Conservation (phyloP, 2,113 vertebrate genomes). For the Todiramphus saurophagus region DNA sequence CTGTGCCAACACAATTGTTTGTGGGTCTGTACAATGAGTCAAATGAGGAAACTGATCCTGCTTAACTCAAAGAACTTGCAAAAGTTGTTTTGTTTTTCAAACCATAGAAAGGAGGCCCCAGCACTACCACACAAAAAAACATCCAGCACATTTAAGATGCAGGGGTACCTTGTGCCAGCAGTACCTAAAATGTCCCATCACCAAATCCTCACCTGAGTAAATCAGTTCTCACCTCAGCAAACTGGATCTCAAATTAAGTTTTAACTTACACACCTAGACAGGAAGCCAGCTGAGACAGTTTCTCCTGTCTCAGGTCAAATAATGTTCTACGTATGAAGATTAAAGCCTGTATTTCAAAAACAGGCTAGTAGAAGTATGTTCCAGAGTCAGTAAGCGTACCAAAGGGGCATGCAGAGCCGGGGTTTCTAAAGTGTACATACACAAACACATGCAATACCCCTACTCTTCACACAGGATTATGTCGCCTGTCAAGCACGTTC, state of each 20-base stretch:
- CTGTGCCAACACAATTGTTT: slow-evolving; percentile 35
- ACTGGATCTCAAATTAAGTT: neutral
- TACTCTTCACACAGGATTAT: neutral
- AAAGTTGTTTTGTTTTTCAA: slow-evolving; percentile 9
- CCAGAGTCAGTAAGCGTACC: neutral
- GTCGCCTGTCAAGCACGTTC: neutral
- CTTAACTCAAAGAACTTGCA: slow-evolving; percentile 15
- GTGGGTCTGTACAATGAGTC: slow-evolving; percentile 6
- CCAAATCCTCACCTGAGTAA: neutral
- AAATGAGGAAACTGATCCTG: slow-evolving; percentile 10
- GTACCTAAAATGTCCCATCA: neutral
- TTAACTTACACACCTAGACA: neutral
- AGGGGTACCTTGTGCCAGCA: neutral
- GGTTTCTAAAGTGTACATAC: neutral
- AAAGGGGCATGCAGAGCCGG: neutral
- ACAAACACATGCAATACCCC: neutral
- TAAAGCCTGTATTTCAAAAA: neutral
- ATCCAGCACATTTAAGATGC: neutral
- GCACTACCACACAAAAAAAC: neutral
- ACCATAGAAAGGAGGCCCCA: neutral
- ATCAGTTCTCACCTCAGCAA: neutral
- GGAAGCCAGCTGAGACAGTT: slow-evolving; percentile 5
- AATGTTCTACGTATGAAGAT: neutral
- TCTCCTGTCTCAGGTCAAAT: slow-evolving; percentile 2
- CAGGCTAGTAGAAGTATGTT: neutral